Evolutionary conservation across 2,113 vertebrate genomes (phyloP), one percentile per base, ranked within the genome.

Genomic region (Chaetorhynchus papuensis): DNA sequence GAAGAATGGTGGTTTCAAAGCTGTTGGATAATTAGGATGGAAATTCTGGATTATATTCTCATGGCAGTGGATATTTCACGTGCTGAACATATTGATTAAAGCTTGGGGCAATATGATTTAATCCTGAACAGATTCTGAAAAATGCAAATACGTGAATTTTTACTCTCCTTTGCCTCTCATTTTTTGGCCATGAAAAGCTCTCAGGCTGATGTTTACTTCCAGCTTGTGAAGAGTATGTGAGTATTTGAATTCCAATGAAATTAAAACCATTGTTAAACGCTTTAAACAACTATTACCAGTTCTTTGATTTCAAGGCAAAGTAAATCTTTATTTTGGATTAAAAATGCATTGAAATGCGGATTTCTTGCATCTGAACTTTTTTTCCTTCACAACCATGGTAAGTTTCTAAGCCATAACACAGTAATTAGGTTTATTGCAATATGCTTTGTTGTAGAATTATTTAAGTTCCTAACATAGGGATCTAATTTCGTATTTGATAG

Each of bases 351-450:
- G 28, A 94, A 95, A 68, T 53, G 77, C 44, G 24, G 30, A 17
- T 85, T 78, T 89, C 41, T 74, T 72, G 10, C 17, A 88, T 74
- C 70, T 89, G 49, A 68, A 59, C 5, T 33, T 68, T 79, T n/a
- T 37, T 37, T 47, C 35, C 11, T 70, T 89, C 31, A 60, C 37
- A 69, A 33, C 68, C 41, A 27, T 50, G 15, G 28, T 88, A 95
- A 96, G n/a, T 81, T 89, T 96, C 80, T 87, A n/a, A 96, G 84
- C 45, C 70, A 74, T 19, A 79, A 41, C 91, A 69, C 24, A 70
- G 31, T 91, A 96, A 95, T 82, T 90, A 80, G 80, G 66, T 85
- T 96, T 93, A 84, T 81, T 92, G 45, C 41, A 76, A n/a, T 89
- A 71, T 90, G 50, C n/a, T 30, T 49, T 37, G 27, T 44, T 83